Evolutionary conservation across 2,113 vertebrate species (phyloP).

Genomic region (Phyllopteryx taeniolatus): DNA sequence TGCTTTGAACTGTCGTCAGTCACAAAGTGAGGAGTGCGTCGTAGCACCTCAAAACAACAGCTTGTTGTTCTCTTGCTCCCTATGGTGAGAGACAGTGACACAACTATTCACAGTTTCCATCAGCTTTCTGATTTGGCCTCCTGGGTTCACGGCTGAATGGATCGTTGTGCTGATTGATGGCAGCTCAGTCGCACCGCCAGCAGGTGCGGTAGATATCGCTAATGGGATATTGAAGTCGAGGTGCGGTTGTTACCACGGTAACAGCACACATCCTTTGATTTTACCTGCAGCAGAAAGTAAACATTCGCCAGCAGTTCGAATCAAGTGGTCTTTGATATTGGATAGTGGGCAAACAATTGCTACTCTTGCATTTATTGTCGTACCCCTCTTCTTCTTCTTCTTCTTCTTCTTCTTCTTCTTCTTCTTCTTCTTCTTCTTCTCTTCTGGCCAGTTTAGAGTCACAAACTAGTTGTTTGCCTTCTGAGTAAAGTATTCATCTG

Average conservation of each 20-base stretch:
- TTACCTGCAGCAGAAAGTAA: neutral
- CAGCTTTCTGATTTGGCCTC: neutral
- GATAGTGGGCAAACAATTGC: too few relatives aligned
- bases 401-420: too few relatives aligned
- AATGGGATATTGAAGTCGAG: slow-evolving; percentile 9
- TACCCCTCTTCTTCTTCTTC: too few relatives aligned
- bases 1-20: slow-evolving; percentile 2
- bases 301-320: neutral
- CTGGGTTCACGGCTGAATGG: neutral
- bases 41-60: slow-evolving; percentile 8
- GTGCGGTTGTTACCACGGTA: slow-evolving; percentile 43
- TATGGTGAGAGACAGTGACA: neutral
- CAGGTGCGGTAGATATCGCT: neutral
- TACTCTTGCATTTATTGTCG: too few relatives aligned
- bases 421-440: too few relatives aligned
- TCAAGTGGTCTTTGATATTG: neutral
- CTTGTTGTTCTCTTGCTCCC: slow-evolving; percentile 8
- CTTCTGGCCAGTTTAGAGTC: too few relatives aligned
- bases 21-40: slow-evolving; percentile 22
- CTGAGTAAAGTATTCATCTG: too few relatives aligned
- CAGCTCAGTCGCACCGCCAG: neutral
- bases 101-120: slow-evolving; percentile 1
- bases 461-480: too few relatives aligned
- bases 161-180: slow-evolving; percentile 5
- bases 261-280: slow-evolving; percentile 22